A percentile compares a stretch with the other conserved stretches of the same genome.
phyloP scores from a whole-genome alignment of 1,140 invertebrate genomes.

The Danaus plexippus region DNA sequence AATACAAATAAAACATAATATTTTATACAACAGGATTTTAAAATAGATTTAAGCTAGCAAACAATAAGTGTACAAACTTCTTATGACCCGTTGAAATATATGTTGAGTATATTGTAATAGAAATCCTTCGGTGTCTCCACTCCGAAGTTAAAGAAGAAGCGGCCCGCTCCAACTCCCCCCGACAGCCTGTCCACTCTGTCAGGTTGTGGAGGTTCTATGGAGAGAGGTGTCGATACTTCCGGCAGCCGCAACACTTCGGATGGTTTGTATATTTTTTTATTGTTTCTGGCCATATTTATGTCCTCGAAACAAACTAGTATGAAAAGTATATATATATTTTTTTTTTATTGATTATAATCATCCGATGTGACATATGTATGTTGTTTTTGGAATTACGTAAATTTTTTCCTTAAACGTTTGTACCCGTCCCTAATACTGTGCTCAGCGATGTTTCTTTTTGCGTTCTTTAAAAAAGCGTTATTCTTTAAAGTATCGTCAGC shows the following conservation, averaged over 20 bases:
- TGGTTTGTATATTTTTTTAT: slow-evolving; percentile 25
- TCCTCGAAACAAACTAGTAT: too few relatives aligned
- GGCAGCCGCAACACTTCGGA: slow-evolving; percentile 33
- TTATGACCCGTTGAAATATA: neutral
- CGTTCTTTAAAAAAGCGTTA: too few relatives aligned
- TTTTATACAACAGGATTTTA: too few relatives aligned
- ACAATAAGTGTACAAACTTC: neutral
- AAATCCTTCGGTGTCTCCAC: slow-evolving; percentile 59
- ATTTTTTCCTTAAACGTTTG: too few relatives aligned
- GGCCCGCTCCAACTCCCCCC: slow-evolving; percentile 79
- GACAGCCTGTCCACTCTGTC: slow-evolving; percentile 55
- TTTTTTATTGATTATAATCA: too few relatives aligned
- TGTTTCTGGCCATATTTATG: neutral
- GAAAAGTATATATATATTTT: neutral
- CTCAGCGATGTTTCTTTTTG: too few relatives aligned
- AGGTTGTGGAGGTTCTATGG: slow-evolving; percentile 38
- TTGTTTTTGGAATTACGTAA: too few relatives aligned
- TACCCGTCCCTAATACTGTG: too few relatives aligned
- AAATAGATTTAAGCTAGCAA: neutral
- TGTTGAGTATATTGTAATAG: slow-evolving; percentile 19
- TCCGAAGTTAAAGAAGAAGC: slow-evolving; percentile 74
- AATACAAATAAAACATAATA: too few relatives aligned
- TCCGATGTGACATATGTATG: too few relatives aligned
- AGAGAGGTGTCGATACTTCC: slow-evolving; percentile 40
- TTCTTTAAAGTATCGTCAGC: too few relatives aligned